phyloP scores from a whole-genome alignment of 1,140 invertebrate genomes.

The Vanessa atalanta region DNA sequence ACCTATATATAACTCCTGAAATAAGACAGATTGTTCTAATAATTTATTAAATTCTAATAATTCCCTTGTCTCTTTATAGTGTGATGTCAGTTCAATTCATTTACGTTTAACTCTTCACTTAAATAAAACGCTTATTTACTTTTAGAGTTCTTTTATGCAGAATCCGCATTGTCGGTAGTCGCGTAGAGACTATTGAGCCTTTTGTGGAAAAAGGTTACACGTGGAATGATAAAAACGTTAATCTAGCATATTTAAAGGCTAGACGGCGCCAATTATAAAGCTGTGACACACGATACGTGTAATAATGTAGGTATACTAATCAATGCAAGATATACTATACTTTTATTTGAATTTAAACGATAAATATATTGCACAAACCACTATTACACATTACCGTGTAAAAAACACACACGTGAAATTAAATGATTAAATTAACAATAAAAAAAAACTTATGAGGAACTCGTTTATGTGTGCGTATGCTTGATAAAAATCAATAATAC shows the following conservation, averaged over 20 bases:
- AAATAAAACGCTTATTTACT: conserved; percentile 24
- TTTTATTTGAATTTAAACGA: background rate
- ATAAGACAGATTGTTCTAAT: conserved; percentile 21
- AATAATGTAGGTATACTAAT: conserved; percentile 7
- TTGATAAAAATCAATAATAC: conserved; percentile 17
- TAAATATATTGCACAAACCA: too few relatives aligned
- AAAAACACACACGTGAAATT: too few relatives aligned
- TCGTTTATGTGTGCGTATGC: background rate
- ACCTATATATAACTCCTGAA: conserved; percentile 13
- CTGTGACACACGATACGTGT: conserved; percentile 26
- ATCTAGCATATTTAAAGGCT: conserved; percentile 46
- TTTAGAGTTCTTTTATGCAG: conserved; percentile 31
- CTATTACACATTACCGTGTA: too few relatives aligned
- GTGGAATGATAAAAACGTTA: conserved; percentile 50
- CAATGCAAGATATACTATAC: background rate
- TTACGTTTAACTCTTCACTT: conserved; percentile 10
- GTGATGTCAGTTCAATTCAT: background rate
- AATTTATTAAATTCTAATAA: conserved; percentile 28
- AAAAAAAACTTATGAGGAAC: too few relatives aligned
- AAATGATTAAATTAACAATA: too few relatives aligned
- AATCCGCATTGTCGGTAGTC: conserved; percentile 41
- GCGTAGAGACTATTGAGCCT: conserved; percentile 46
- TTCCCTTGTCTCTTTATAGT: background rate
- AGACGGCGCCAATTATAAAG: conserved; percentile 42
- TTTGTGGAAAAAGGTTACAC: conserved; percentile 65